Percentiles rank a stretch among this genome's conserved stretches.
Evolutionary conservation across 2,888 invertebrate genomes (phyloP).

Genomic region (Eudasyphora cyanicolor): DNA sequence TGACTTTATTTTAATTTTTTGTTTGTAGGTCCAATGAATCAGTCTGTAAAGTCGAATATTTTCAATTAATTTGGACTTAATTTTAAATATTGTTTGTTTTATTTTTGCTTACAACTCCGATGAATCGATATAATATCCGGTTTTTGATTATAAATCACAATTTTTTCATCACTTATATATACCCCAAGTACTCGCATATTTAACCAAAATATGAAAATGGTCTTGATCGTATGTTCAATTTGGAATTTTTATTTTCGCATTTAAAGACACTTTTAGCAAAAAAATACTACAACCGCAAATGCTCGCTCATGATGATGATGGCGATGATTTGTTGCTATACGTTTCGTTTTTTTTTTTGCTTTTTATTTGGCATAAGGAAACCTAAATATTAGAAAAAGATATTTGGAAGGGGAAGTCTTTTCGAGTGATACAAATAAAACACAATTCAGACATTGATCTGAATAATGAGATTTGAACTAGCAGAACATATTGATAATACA

Average conservation of each 20-base stretch:
- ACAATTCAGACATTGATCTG: not conserved
- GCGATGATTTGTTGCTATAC: conserved; percentile 22
- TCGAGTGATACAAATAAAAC: not conserved
- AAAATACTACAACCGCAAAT: conserved; percentile 19
- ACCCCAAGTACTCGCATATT: not conserved
- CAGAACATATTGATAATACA: not conserved
- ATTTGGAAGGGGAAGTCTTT: not conserved
- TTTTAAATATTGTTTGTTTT: no score
- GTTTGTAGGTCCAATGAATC: no score
- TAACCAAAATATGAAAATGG: not conserved
- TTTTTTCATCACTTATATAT: no score
- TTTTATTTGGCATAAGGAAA: not conserved
- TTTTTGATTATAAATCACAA: no score
- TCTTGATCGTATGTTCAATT: conserved; percentile 6
- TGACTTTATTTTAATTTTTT: no score
- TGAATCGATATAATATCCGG: no score
- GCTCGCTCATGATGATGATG: conserved; percentile 5
- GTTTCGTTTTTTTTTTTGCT: not conserved
- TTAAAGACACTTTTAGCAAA: not conserved
- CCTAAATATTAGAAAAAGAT: not conserved
- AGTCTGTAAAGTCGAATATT: no score
- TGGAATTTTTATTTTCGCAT: not conserved
- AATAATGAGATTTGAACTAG: not conserved
- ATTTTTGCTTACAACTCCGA: no score
- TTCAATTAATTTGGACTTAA: no score